A percentile compares a stretch with the other conserved stretches of the same genome.
phyloP scores from a whole-genome alignment of 2,113 vertebrate species.

The Channa argus region DNA sequence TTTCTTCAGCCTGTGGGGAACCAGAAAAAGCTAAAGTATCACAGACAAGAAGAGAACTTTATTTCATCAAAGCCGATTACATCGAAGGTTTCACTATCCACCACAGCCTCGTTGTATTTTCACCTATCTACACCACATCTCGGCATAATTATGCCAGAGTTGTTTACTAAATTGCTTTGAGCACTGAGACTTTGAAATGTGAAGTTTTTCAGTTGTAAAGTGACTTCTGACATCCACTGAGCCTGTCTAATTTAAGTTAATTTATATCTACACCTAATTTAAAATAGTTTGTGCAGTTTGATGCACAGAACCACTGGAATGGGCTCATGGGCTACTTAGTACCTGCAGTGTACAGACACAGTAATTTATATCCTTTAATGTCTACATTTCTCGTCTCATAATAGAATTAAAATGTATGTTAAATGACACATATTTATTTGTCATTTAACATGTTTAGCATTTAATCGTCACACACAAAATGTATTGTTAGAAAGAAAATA shows the following conservation, averaged over 20 bases:
- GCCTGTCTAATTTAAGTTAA: constrained; percentile 37
- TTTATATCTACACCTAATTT: constrained; percentile 2
- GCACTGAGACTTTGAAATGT: constrained; percentile 64
- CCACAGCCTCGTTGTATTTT: constrained; percentile 16
- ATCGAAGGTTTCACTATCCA: neutral
- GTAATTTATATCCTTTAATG: no score
- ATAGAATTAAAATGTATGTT: no score
- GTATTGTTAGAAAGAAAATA: no score
- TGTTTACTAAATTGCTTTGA: constrained; percentile 31
- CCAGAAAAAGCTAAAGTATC: constrained; percentile 40
- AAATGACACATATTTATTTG: no score
- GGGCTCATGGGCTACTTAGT: neutral
- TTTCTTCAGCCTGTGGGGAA: constrained; percentile 28
- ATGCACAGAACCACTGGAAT: neutral
- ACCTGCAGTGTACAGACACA: neutral
- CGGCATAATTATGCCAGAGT: constrained; percentile 47
- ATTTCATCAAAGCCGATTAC: constrained; percentile 39
- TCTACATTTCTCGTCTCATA: no score
- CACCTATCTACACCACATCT: constrained; percentile 46
- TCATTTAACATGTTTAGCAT: no score
- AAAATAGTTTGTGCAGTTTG: constrained; percentile 5
- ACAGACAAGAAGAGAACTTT: constrained; percentile 17
- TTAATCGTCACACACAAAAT: no score
- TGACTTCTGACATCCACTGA: constrained; percentile 35
- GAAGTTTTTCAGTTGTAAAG: constrained; percentile 58